A percentile compares a stretch with the other conserved stretches of the same genome.
phyloP scores from a whole-genome alignment of 92 coral and sea anemone genomes.

The Isaurus tuberculatus region DNA sequence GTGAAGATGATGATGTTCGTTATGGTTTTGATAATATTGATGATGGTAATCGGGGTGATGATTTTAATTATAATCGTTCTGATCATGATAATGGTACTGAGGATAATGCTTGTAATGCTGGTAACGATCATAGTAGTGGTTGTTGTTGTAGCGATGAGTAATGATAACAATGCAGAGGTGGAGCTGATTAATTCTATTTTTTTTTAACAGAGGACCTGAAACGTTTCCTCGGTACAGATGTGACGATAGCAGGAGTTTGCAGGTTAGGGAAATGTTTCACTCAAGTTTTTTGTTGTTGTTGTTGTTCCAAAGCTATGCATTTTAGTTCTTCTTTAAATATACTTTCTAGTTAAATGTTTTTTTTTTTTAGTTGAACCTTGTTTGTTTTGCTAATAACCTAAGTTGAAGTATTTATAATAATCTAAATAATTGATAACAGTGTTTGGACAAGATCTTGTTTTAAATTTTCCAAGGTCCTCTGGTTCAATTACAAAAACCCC shows the following conservation, averaged over 20 bases:
- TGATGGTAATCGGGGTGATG: background rate
- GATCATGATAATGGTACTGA: no score
- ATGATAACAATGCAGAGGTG: background rate
- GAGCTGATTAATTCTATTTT: conserved; percentile 11
- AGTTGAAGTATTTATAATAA: no score
- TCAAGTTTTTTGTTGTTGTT: background rate
- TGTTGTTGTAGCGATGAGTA: no score
- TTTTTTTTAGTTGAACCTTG: no score
- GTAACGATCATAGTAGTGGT: no score
- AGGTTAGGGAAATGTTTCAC: conserved; percentile 56
- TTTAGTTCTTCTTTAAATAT: background rate
- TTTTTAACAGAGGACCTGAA: conserved; percentile 85
- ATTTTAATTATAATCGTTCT: background rate
- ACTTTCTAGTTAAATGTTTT: no score
- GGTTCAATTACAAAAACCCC: no score
- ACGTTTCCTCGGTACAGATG: conserved; percentile 95
- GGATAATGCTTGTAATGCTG: no score
- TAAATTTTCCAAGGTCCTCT: no score
- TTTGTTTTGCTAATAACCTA: no score
- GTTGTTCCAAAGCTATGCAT: background rate
- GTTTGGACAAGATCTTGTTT: no score
- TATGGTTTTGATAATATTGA: background rate
- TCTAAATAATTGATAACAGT: no score
- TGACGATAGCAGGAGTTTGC: conserved; percentile 95
- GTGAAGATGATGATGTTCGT: background rate